Base-by-base conservation (phyloP, 2,113 vertebrate species). In the Sitta europaea region DNA sequence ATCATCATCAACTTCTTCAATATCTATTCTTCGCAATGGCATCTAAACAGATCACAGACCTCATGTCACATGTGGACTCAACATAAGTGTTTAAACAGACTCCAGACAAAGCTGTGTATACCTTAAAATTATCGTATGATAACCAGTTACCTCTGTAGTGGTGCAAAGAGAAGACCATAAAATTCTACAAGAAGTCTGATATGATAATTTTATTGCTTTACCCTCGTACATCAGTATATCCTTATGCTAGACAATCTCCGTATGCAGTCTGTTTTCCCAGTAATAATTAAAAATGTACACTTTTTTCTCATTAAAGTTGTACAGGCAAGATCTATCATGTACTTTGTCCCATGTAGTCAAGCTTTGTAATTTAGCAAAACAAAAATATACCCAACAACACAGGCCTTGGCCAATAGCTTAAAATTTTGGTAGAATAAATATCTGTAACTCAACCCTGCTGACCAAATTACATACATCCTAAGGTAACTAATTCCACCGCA, bases 1-100 rank as follows among this genome's bases (percentile, higher is more conserved):
- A 65, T 98, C 96, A 65, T 98, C 98, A 82, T 98, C 98, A 85
- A 98, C 95, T 96, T 99, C 99, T 97, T 99, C 98, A 59, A 99
- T 99, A n/a, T 98, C 83, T 55, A 99, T 94, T 95, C 98, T 98
- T 97, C 45, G 98, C 94, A 99, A 94, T 61, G 98, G 98, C 92
- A 98, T 99, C 99, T 99, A 97, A 86, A 97, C 48, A 93, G 91
- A 97, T 92, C 45, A 88, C 7, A 68, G 25, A 77, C 5, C 25
- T 80, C 43, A 14, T 7, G 19, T 94, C 40, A 83, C 1, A n/a
- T 31, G 58, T 51, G 87, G n/a, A 74, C 51, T 86, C 54, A 55
- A 66, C 1, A 10, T 17, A 71, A 88, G 27, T 20, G n/a, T 45
- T 86, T 38, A 59, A 8, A 42, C 11, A 65, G 24, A 15, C 10